Percentiles rank a stretch among this genome's conserved stretches.
phyloP scores from a whole-genome alignment of 1,140 invertebrate genomes.

The Coenobita brevimanus region DNA sequence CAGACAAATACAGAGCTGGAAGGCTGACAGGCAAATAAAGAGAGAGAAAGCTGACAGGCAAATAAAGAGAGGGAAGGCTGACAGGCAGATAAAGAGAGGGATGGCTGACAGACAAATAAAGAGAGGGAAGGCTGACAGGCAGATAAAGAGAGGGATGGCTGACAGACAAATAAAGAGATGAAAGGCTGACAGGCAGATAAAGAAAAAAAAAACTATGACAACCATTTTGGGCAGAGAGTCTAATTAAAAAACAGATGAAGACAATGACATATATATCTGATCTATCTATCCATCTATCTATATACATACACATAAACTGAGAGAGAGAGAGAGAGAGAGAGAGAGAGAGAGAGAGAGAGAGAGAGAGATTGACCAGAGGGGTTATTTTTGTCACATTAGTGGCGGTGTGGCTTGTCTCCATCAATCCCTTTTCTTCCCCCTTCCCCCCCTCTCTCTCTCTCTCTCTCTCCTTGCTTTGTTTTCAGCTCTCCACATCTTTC shows the following conservation, averaged over 20 bases:
- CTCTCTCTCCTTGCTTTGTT: neutral
- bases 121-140: neutral
- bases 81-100: too few species aligned
- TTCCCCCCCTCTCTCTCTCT: neutral
- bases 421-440: neutral
- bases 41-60: too few species aligned
- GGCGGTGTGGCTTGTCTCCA: too few species aligned
- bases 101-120: too few species aligned
- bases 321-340: constrained; percentile 26
- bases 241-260: neutral
- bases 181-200: neutral
- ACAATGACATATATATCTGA: neutral
- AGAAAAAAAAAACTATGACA: neutral
- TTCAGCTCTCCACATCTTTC: neutral
- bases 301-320: neutral
- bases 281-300: neutral
- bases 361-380: neutral
- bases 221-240: neutral
- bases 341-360: constrained; percentile 46
- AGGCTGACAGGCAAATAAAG: too few species aligned
- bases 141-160: neutral
- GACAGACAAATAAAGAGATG: neutral
- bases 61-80: too few species aligned
- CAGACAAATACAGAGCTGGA: too few species aligned
- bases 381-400: neutral